Conservation (phyloP, 2,888 invertebrate species). For the Julus scanicus region DNA sequence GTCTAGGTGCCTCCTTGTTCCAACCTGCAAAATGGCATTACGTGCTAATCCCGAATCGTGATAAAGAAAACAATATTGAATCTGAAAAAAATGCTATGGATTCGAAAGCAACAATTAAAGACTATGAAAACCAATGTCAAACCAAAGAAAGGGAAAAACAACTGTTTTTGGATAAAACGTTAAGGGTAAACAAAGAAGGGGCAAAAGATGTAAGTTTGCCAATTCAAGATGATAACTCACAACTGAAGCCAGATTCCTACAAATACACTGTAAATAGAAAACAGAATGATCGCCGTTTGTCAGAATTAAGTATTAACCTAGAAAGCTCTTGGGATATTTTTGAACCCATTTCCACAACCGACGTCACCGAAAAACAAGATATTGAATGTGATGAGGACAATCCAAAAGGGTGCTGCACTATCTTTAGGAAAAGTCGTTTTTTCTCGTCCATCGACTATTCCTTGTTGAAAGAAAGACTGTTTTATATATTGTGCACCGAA, state of each 20-base stretch:
- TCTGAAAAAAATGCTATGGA: not conserved
- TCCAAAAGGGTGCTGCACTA: not conserved
- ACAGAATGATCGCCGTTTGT: not conserved
- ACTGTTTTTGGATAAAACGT: not conserved
- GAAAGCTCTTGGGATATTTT: constrained; percentile 50
- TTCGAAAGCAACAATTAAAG: not conserved
- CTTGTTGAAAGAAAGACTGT: constrained; percentile 40
- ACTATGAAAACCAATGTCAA: not conserved
- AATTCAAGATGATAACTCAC: not conserved
- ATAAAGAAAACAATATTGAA: not conserved
- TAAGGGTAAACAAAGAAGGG: not conserved
- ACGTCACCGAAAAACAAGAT: not conserved
- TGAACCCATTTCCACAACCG: not conserved
- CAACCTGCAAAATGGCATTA: constrained; percentile 66
- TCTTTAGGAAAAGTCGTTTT: not conserved
- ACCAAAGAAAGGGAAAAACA: not conserved
- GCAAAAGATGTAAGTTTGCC: not conserved
- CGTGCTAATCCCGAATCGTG: constrained; percentile 12
- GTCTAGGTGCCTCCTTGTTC: constrained; percentile 77
- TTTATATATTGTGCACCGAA: constrained; percentile 17
- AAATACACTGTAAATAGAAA: constrained; percentile 26
- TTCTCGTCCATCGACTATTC: not conserved
- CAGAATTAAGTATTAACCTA: constrained; percentile 44
- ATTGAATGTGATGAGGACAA: constrained; percentile 16
- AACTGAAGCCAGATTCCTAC: constrained; percentile 13